Base-by-base conservation (phyloP, 2,888 invertebrate genomes). In the Chymomyza fuscimana region DNA sequence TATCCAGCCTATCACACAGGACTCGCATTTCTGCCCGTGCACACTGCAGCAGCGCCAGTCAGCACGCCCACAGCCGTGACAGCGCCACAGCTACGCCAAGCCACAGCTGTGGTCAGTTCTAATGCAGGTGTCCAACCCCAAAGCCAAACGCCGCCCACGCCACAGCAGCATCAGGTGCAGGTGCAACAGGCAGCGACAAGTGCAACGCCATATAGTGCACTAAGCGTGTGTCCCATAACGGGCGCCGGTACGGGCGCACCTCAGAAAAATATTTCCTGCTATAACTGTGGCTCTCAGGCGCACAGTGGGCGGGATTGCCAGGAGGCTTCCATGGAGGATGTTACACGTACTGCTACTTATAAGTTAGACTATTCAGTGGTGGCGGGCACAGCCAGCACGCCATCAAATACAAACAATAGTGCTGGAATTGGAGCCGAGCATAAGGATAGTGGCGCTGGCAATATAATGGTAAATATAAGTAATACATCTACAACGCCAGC, bases 251-350 rank as follows among this genome's bases (percentile, higher is more conserved):
- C 70, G 5, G 70, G 74, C 1, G 32, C 64, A 4, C 60, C 71
- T 0, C 88, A 73, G 58, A 91, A 91, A 77, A 88, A 90, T 9
- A 76, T 91, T 50, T 96, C 96, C 58, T 98, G 98, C 92, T 98
- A 96, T 93, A 98, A 98, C 92, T 98, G 98, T 92, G 98, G 98
- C 73, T 95, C 95, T 66, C 94, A 94, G 68, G 95, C 94, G 65
- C 98, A 98, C 92, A 93, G 94, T 64, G 97, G 97, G 29, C 93
- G 94, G 84, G 98, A 98, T 82, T 98, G 98, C 91, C 95, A 96
- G 89, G 97, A 97, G 91, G 96, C 96, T 77, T 97, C 97, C 69
- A 97, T 98, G 94, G 98, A 98, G 91, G 97, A 97, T 92, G 96
- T 97, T 92, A 96, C 97, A 54, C 94, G 95, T 82, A 94, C 94